Evolutionary conservation across 2,113 vertebrate genomes (phyloP).

Genomic region (Otis tarda): DNA sequence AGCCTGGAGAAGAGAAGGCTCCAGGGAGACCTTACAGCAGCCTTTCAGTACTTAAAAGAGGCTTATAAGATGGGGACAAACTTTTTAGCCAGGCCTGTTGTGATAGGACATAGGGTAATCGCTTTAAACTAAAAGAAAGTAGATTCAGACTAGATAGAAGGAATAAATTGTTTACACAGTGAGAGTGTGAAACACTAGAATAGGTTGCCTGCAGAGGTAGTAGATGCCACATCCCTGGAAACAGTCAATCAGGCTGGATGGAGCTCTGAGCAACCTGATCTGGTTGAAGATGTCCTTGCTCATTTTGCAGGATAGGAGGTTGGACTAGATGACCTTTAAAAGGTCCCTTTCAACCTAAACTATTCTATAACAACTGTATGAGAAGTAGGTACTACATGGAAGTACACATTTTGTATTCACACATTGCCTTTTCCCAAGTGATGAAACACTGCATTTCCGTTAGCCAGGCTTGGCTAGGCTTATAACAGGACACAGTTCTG

Average conservation of each 20-base stretch:
- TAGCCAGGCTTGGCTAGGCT: neutral
- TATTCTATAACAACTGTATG: neutral
- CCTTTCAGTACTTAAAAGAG: neutral
- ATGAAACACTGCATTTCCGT: fast-evolving
- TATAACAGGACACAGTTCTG: neutral
- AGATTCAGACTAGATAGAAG: neutral
- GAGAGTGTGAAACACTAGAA: neutral
- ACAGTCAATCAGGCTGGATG: neutral
- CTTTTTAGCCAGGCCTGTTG: neutral
- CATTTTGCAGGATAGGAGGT: neutral
- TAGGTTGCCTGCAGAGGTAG: neutral
- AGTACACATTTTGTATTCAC: neutral
- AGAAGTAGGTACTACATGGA: neutral
- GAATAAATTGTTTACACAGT: neutral
- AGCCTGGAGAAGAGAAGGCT: neutral
- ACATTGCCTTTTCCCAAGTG: neutral
- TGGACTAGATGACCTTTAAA: neutral
- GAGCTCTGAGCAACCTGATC: neutral
- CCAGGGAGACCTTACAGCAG: neutral
- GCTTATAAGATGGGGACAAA: neutral
- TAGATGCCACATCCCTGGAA: neutral
- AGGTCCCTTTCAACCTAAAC: neutral
- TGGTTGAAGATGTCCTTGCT: neutral
- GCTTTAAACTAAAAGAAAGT: neutral
- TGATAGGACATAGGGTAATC: neutral